Base-by-base conservation (phyloP, 2,113 vertebrate genomes). In the Chunga burmeisteri region DNA sequence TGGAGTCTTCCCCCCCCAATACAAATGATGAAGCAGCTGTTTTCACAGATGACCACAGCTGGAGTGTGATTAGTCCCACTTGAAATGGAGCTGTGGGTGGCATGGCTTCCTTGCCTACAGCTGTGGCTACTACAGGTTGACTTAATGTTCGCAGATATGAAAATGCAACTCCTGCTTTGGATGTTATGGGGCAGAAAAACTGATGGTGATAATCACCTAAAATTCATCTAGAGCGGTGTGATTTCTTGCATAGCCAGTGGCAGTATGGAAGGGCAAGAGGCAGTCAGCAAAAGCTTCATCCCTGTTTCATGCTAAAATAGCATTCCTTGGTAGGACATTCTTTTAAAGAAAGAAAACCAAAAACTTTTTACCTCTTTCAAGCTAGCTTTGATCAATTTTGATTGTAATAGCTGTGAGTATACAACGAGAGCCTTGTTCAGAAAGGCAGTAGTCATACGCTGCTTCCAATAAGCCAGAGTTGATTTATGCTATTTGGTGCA, bases 21-120 rank as follows among this genome's bases (percentile, higher is more conserved):
- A 15, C 7, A 42, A 12, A 20, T 22, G 23, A 12, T 49, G n/a
- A 42, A 55, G 38, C 46, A 66, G 65, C 40, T 55, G n/a, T 20
- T 71, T 42, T 53, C 4, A 13, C 32, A 21, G 17, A n/a, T 34
- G 13, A 13, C 27, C 0, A 0, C 22, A 47, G 38, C 3, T 62
- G n/a, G n/a, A 49, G 38, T 16, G n/a, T 1, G 1, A 7, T 40
- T 32, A 25, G 36, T 78, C 22, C 16, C 13, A 3, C 38, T 52
- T 46, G 49, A 36, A 58, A 36, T 36, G 16, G 44, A 52, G 11
- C 38, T 79, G 16, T 12, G 18, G 16, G 38, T 70, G 18, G 10
- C 5, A 1, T 18, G 11, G 20, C 61, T 89, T 61, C 20, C 32
- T 73, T 66, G 32, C 13, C 27, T 53, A 13, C 6, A 7, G 25